These are phyloP conservation scores for Hymenochirus boettgeri DNA, from an alignment of 2,113 vertebrate species.

Conservation along the genomic window DNA sequence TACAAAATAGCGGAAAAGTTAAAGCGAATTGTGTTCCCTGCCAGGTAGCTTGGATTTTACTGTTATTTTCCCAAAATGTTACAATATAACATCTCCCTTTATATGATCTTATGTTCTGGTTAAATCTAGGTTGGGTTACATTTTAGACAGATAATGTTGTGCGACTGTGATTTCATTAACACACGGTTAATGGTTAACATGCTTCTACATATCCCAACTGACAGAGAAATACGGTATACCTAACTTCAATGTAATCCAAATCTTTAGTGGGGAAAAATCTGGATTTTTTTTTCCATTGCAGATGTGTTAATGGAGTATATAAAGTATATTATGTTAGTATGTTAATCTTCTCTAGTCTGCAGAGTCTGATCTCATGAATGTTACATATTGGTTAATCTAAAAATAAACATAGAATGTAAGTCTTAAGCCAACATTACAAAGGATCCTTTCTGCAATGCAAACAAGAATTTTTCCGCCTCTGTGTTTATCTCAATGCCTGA, in stretches of 20 bases:
- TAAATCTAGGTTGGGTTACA: too few relatives aligned
- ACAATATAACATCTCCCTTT: too few relatives aligned
- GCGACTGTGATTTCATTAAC: slow-evolving; percentile 28
- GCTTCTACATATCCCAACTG: not conserved
- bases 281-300: not conserved
- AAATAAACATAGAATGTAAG: slow-evolving; percentile 4
- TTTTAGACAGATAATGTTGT: slow-evolving; percentile 17
- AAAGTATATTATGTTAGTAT: too few relatives aligned
- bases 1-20: too few relatives aligned
- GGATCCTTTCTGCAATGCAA: too few relatives aligned
- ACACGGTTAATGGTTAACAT: slow-evolving; percentile 1
- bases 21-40: too few relatives aligned
- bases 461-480: too few relatives aligned
- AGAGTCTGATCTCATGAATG: slow-evolving; percentile 9
- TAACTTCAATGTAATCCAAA: slow-evolving; percentile 15
- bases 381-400: slow-evolving; percentile 23
- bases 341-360: not conserved
- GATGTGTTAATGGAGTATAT: not conserved
- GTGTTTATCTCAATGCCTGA: too few relatives aligned
- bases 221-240: slow-evolving; percentile 24
- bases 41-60: too few relatives aligned
- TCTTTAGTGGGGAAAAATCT: slow-evolving; percentile 11
- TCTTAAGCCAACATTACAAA: slow-evolving; percentile 9
- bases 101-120: too few relatives aligned
- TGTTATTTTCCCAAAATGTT: too few relatives aligned